Evolutionary conservation across 2,888 invertebrate species (phyloP).

Genomic region (Orthosia incerta): DNA sequence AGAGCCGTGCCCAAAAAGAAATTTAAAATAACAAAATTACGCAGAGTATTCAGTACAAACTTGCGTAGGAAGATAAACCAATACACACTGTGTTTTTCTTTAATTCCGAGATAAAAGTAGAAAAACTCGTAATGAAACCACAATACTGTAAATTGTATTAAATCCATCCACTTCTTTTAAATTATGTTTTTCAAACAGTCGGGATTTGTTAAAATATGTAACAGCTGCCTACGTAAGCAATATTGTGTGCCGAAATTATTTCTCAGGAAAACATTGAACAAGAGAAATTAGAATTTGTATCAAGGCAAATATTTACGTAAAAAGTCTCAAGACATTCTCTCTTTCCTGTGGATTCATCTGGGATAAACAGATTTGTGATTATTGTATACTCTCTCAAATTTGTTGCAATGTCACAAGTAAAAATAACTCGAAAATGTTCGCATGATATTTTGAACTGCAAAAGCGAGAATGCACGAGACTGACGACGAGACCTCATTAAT

Average conservation of each 20-base stretch:
- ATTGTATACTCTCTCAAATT: neutral
- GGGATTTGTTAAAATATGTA: conserved; percentile 22
- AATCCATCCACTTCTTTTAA: conserved; percentile 24
- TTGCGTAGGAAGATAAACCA: conserved; percentile 21
- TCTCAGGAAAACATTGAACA: neutral
- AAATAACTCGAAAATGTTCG: neutral
- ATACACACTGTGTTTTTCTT: conserved; percentile 26
- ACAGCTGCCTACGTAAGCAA: conserved; percentile 3
- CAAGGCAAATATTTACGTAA: conserved; percentile 20
- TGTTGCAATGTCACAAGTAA: neutral
- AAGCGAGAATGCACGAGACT: too few relatives aligned
- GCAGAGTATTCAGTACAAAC: neutral
- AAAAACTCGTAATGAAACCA: conserved; percentile 23
- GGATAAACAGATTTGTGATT: conserved; percentile 8
- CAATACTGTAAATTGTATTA: conserved; percentile 36
- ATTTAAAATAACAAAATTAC: conserved; percentile 5
- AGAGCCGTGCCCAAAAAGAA: neutral
- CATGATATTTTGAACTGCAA: neutral
- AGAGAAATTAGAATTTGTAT: conserved; percentile 11
- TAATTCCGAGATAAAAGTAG: conserved; percentile 20
- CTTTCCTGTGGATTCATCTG: conserved; percentile 15
- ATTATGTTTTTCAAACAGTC: conserved; percentile 38
- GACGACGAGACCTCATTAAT: neutral
- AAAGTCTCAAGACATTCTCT: neutral
- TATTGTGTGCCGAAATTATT: conserved; percentile 38